Evolutionary conservation across 2,888 invertebrate genomes (phyloP).

Genomic region (Melipona beecheii): DNA sequence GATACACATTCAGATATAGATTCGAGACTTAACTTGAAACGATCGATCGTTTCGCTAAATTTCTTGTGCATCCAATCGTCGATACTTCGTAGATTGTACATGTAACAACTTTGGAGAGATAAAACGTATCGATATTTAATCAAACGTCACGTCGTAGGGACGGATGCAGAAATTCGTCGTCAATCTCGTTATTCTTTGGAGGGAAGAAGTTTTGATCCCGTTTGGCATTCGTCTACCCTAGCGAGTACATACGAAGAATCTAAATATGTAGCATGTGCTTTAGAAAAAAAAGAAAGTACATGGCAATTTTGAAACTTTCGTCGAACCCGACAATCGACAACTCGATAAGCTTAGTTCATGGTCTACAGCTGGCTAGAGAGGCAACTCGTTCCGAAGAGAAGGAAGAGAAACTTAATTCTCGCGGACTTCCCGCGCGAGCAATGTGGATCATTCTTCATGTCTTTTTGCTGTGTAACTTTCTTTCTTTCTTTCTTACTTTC

Average conservation of each 20-base stretch:
- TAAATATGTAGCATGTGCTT: not conserved
- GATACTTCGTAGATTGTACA: not conserved
- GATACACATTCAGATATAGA: not conserved
- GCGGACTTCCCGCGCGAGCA: not conserved
- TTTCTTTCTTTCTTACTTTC: not conserved
- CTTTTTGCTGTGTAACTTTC: not conserved
- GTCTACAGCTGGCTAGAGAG: not conserved
- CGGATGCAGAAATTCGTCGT: not conserved
- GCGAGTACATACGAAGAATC: not conserved
- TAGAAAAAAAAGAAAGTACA: not conserved
- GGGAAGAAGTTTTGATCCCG: not conserved
- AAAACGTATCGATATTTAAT: not conserved
- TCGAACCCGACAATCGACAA: conserved; percentile 26
- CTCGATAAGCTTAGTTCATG: conserved; percentile 35
- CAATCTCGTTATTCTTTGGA: not conserved
- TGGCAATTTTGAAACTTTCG: conserved; percentile 26
- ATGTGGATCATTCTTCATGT: not conserved
- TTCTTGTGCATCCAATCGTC: not conserved
- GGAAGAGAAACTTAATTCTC: not conserved
- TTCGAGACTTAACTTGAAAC: not conserved
- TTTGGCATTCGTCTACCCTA: not conserved
- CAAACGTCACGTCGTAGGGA: not conserved
- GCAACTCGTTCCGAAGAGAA: conserved; percentile 17
- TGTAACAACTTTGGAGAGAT: not conserved
- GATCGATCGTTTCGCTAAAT: not conserved